Evolutionary conservation across 2,888 invertebrate species (phyloP).

Genomic region (Agrotis clavis): DNA sequence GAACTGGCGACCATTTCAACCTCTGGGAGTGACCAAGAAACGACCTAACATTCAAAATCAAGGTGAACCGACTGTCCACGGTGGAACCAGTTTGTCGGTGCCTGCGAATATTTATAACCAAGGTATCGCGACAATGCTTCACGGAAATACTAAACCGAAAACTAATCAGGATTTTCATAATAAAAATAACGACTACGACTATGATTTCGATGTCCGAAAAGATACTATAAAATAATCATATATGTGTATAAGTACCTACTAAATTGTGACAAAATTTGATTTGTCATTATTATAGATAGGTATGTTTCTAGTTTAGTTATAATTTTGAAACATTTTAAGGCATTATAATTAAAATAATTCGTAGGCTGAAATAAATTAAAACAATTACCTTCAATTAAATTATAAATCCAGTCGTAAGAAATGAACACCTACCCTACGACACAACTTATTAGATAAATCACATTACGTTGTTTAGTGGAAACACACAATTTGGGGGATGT

Average conservation of each 20-base stretch:
- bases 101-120: slow-evolving; percentile 42
- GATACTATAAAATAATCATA: slow-evolving; percentile 14
- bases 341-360: background rate
- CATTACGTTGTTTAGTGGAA: slow-evolving; percentile 44
- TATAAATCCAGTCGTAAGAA: background rate
- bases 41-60: slow-evolving; percentile 53
- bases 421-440: background rate
- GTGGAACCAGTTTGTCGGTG: slow-evolving; percentile 51
- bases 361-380: background rate
- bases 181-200: slow-evolving; percentile 35
- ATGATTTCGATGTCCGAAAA: slow-evolving; percentile 52
- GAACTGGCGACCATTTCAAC: slow-evolving; percentile 28
- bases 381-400: slow-evolving; percentile 26
- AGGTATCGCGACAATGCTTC: slow-evolving; percentile 38
- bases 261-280: background rate
- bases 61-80: slow-evolving; percentile 53
- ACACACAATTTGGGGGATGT: slow-evolving; percentile 26
- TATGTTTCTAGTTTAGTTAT: too few relatives aligned
- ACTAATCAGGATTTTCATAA: slow-evolving; percentile 27
- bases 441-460: background rate
- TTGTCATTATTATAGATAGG: background rate
- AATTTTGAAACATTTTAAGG: too few relatives aligned
- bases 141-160: slow-evolving; percentile 33
- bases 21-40: slow-evolving; percentile 34
- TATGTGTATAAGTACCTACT: slow-evolving; percentile 5